Conservation (phyloP, 2,888 invertebrate species). For the Linnaemya tessellans region DNA sequence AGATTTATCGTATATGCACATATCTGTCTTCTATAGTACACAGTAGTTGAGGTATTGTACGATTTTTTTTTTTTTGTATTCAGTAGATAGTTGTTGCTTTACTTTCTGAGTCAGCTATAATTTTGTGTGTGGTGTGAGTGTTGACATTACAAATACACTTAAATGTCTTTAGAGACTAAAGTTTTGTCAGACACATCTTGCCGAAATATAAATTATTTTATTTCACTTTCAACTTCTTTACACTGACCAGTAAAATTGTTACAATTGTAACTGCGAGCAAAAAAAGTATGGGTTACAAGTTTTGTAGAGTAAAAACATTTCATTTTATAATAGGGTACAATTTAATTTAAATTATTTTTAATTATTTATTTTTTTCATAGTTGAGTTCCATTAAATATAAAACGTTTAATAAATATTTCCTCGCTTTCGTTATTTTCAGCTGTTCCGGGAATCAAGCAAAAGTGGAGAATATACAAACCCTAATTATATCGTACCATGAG, state of each 20-base stretch:
- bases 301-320: no score
- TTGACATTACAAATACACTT: constrained; percentile 12
- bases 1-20: background rate
- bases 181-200: constrained; percentile 41
- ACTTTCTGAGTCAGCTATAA: background rate
- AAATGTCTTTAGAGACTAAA: constrained; percentile 15
- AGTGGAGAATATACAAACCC: no score
- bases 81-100: constrained; percentile 1
- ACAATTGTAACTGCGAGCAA: background rate
- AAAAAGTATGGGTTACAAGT: no score
- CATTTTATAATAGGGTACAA: no score
- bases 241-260: constrained; percentile 25
- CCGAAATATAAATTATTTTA: constrained; percentile 43
- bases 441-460: no score
- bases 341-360: no score
- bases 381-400: no score
- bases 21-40: background rate
- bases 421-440: no score
- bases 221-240: constrained; percentile 28
- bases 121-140: background rate
- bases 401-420: no score
- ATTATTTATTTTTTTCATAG: no score
- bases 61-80: background rate
- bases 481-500: no score
- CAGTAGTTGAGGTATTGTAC: background rate